These are phyloP conservation scores for Corythornis leucogaster DNA, from an alignment of 2,797 vertebrate species.

Conservation along the genomic window DNA sequence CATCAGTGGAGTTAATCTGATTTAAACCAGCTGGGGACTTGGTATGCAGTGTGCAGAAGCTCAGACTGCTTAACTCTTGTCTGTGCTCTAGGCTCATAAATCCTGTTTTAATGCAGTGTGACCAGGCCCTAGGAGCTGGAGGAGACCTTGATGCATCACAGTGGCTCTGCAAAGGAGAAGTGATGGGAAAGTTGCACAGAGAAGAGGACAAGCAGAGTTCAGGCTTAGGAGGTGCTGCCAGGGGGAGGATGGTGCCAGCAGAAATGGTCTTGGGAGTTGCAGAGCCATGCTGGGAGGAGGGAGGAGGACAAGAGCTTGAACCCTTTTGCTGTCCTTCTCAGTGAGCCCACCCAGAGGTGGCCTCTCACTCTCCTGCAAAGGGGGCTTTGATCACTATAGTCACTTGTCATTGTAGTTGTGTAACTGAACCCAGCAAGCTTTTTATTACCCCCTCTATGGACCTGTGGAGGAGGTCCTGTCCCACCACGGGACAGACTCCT, in stretches of 20 bases:
- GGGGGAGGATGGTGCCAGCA: neutral
- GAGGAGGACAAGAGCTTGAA: neutral
- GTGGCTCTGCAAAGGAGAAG: neutral
- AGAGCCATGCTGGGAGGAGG: neutral
- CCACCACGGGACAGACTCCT: neutral
- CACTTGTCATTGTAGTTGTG: neutral
- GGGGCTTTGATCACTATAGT: neutral
- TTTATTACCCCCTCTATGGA: neutral
- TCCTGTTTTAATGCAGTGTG: neutral
- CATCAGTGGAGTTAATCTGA: constrained; percentile 60
- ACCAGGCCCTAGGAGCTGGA: neutral
- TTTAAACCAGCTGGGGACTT: constrained; percentile 57
- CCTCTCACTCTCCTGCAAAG: neutral
- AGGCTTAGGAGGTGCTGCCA: neutral
- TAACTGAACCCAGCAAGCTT: neutral
- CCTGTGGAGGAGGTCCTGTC: neutral
- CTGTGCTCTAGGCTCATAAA: constrained; percentile 37
- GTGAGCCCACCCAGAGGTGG: neutral
- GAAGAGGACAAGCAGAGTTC: neutral
- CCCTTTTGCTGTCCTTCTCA: neutral
- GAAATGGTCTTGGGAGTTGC: neutral
- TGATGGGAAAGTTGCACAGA: neutral
- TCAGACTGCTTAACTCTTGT: constrained; percentile 46
- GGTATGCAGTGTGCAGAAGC: constrained; percentile 47
- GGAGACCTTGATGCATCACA: neutral